Evolutionary conservation across 2,113 vertebrate genomes (phyloP), one percentile per base, ranked within the genome.

Genomic region (Struthio camelus): DNA sequence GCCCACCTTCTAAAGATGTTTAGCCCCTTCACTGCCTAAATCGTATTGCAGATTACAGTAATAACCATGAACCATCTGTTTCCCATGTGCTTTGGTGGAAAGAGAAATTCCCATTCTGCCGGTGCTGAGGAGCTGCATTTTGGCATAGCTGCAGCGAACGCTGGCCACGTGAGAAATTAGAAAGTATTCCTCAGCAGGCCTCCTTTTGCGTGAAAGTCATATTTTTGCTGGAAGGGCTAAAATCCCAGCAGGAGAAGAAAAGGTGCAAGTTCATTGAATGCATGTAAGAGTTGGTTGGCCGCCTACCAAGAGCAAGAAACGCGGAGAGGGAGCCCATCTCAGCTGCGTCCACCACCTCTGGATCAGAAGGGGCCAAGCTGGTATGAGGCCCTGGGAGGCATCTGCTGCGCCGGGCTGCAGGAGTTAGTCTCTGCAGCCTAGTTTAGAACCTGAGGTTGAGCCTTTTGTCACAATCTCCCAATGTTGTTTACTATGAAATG

Each of bases 81-180:
- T 59, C 44, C 40, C 17, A 16, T 42, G 38, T 27, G 4, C 25
- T 79, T 85, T 46, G 42, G n/a, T 69, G 12, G 20, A 69, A 65
- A 23, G 20, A 65, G 18, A 34, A 65, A 28, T 42, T 56, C 16
- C 56, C 85, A 2, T 30, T 56, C 34, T 66, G 13, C 11, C 12
- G 9, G 5, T 0, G 1, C 14, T 85, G 34, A 59, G 17, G 9
- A 34, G 19, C 11, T 9, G 3, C 1, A 0, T 34, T 95, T 79
- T 62, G 23, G 10, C 23, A 66, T 66, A 11, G 36, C 46, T 91
- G 56, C 17, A 38, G 44, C 48, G 36, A 25, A 73, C 32, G 28
- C 2, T 2, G 2, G 16, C 25, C 38, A 5, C 32, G 59, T 14
- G 14, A 76, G 51, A 48, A 70, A 69, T 24, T 34, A 7, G 42